Conservation (phyloP, 2,797 vertebrate species). For the Sebastes matsubarae region DNA sequence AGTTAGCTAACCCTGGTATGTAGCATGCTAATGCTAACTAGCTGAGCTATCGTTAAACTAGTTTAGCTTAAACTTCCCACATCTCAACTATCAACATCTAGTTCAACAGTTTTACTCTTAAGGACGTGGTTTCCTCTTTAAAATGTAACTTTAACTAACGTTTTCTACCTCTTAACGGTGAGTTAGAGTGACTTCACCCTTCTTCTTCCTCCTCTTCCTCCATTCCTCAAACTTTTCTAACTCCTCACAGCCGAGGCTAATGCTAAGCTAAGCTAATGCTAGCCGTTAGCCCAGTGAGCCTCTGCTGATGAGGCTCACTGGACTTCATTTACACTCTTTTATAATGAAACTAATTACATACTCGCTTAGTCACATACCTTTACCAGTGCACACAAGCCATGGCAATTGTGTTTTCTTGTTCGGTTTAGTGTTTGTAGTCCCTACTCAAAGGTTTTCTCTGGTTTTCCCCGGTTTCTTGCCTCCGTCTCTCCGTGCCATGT, state of each 20-base stretch:
- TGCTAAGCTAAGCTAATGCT: conserved; percentile 47
- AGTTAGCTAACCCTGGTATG: neutral
- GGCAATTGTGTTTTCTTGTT: neutral
- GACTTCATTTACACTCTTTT: conserved; percentile 14
- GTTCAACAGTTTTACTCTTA: accelerated
- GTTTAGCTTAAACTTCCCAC: conserved; percentile 9
- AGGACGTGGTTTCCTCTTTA: accelerated
- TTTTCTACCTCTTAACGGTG: neutral
- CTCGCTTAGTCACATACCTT: conserved; percentile 62
- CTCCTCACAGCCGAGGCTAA: conserved; percentile 57
- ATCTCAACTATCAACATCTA: neutral
- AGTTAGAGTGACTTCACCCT: neutral
- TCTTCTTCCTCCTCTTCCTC: conserved; percentile 51
- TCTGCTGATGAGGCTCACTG: conserved; percentile 49
- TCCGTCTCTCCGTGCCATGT: conserved; percentile 69
- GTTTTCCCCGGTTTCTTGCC: conserved; percentile 55
- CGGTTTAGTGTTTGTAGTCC: neutral
- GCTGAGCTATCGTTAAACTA: conserved; percentile 42
- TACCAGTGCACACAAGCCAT: neutral
- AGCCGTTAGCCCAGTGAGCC: conserved; percentile 57
- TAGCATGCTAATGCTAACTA: conserved; percentile 53
- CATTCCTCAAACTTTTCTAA: conserved; percentile 80
- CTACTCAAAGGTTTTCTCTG: conserved; percentile 40
- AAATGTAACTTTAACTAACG: neutral
- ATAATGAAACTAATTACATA: neutral